These are phyloP conservation scores for Microcebus jonahi DNA, from an alignment of 2,113 vertebrate genomes.

Conservation along the genomic window DNA sequence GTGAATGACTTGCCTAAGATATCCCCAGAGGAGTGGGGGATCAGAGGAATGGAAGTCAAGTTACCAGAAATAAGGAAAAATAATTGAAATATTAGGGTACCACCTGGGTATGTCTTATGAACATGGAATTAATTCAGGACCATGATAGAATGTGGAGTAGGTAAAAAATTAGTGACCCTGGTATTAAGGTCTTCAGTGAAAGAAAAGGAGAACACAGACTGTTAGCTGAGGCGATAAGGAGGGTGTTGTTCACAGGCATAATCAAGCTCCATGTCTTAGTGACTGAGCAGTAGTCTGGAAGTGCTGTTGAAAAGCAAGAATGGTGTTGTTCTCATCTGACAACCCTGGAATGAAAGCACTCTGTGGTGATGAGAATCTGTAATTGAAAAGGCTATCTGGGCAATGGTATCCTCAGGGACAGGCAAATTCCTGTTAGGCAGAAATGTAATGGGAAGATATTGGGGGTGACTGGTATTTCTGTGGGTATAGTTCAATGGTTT, in stretches of 20 bases:
- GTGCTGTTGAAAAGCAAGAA: neutral
- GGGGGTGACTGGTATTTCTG: neutral
- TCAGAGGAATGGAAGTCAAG: neutral
- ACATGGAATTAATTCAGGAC: neutral
- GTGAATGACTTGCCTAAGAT: neutral
- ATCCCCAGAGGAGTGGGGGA: rapidly evolving
- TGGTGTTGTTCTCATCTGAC: neutral
- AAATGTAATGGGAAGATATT: neutral
- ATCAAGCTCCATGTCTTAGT: neutral
- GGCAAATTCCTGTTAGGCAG: neutral
- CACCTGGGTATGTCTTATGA: neutral
- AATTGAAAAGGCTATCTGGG: neutral
- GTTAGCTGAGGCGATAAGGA: neutral
- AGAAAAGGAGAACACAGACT: neutral
- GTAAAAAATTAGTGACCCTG: neutral
- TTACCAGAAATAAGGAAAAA: neutral
- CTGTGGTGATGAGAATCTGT: neutral
- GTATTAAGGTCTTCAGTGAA: neutral
- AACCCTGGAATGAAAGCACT: neutral
- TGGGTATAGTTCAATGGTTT: neutral
- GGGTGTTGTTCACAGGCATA: neutral
- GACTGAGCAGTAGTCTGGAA: neutral
- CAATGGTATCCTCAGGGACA: neutral
- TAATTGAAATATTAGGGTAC: neutral
- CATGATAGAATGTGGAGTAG: neutral